phyloP scores from a whole-genome alignment of 2,797 vertebrate species.

The Enteromius anoplus region DNA sequence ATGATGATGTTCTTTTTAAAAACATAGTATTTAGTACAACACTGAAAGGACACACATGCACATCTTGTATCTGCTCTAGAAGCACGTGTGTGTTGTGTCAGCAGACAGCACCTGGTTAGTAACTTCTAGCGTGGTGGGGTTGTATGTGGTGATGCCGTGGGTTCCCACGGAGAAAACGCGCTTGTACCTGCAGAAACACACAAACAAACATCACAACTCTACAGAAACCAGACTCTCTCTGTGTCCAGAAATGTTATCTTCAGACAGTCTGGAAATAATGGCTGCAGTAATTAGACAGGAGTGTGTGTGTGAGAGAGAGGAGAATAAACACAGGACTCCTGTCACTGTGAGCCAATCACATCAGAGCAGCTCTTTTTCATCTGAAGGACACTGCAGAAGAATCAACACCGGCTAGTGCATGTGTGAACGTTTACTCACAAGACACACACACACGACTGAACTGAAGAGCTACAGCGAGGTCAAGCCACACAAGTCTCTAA shows the following conservation, averaged over 20 bases:
- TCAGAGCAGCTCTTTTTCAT: background rate
- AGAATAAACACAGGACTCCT: background rate
- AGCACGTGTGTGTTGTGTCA: no score
- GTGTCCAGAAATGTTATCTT: background rate
- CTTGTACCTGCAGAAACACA: slow-evolving; percentile 85
- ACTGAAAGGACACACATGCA: no score
- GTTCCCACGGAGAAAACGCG: slow-evolving; percentile 97
- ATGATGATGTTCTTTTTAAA: background rate
- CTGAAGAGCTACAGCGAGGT: no score
- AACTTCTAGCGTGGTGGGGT: slow-evolving; percentile 96
- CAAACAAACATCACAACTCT: no score
- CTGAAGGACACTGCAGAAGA: background rate
- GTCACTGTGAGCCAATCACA: background rate
- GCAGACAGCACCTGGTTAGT: slow-evolving; percentile 90
- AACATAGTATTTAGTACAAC: no score
- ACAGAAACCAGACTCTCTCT: background rate
- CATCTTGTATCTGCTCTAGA: no score
- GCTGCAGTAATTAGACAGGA: background rate
- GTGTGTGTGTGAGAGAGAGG: background rate
- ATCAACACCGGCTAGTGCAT: background rate
- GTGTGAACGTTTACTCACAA: no score
- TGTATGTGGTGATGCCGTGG: slow-evolving; percentile 96
- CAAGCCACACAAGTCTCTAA: no score
- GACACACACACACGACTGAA: no score
- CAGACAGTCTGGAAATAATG: background rate